Conservation (phyloP, 2,113 vertebrate genomes). For the Martes martes region DNA sequence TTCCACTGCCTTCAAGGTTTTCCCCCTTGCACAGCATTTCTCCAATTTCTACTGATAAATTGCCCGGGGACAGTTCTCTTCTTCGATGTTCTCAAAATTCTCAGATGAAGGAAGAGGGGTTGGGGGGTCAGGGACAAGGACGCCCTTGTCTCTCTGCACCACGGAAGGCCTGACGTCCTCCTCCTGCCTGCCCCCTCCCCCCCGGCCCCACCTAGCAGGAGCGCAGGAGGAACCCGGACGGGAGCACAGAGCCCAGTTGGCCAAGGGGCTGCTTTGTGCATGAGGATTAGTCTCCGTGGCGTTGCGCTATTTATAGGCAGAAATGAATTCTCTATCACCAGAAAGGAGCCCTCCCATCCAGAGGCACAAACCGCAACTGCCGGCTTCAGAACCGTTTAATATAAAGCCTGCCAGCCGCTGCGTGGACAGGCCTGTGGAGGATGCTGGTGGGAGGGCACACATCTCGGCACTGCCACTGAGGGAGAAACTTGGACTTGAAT, state of each 20-base stretch:
- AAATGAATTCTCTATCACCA: background rate
- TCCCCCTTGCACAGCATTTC: background rate
- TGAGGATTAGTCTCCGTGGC: background rate
- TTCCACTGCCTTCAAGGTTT: background rate
- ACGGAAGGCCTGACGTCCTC: background rate
- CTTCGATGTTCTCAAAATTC: background rate
- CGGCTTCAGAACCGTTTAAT: background rate
- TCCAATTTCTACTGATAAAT: background rate
- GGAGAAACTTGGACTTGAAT: too few relatives aligned
- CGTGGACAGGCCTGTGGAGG: accelerated
- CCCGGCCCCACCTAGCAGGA: background rate
- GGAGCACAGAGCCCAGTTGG: accelerated
- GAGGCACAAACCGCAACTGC: background rate
- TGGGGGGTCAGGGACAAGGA: accelerated
- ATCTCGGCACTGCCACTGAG: background rate
- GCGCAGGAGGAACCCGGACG: background rate
- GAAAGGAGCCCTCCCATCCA: background rate
- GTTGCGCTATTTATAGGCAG: background rate
- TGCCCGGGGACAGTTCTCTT: background rate
- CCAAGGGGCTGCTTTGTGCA: background rate
- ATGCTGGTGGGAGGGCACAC: background rate
- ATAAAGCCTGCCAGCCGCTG: accelerated
- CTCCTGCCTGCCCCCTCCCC: too few relatives aligned
- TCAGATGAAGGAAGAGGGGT: background rate
- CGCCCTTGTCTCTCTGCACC: background rate